Evolutionary conservation across 2,797 vertebrate species (phyloP).

Genomic region (Chiloscyllium punctatum): DNA sequence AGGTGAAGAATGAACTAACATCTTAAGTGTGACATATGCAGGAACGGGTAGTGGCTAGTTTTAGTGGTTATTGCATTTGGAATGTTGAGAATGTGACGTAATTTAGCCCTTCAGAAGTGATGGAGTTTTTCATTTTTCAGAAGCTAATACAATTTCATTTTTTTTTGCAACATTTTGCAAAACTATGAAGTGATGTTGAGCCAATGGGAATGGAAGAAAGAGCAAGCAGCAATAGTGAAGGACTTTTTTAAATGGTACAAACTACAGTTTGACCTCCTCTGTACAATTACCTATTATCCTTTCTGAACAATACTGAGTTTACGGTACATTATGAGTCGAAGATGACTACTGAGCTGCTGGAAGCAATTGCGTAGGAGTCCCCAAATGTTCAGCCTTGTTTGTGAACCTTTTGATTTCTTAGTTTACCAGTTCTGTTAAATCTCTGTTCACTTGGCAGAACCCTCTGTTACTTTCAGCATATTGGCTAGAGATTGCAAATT

Average conservation of each 20-base stretch:
- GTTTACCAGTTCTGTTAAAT: constrained; percentile 13
- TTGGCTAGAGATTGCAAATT: background rate
- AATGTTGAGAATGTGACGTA: background rate
- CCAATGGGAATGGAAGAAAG: background rate
- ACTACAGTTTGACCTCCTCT: constrained; percentile 20
- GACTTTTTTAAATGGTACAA: background rate
- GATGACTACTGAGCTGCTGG: constrained; percentile 6
- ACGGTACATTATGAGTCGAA: background rate
- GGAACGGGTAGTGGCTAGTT: background rate
- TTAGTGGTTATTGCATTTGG: background rate
- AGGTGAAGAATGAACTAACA: constrained; percentile 3
- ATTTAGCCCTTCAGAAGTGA: constrained; percentile 25
- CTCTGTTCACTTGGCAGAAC: constrained; percentile 1
- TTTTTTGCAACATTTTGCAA: background rate
- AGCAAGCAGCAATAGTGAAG: background rate
- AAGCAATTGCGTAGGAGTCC: constrained; percentile 8
- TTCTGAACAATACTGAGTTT: constrained; percentile 17
- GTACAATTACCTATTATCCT: background rate
- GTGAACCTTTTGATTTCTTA: constrained; percentile 18
- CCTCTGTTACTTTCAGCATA: background rate
- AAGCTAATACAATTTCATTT: background rate
- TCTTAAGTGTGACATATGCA: background rate
- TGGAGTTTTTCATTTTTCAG: background rate
- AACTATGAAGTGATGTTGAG: background rate
- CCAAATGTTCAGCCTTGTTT: constrained; percentile 20